phyloP scores from a whole-genome alignment of 2,888 invertebrate genomes.

The Brachypterus glaber region DNA sequence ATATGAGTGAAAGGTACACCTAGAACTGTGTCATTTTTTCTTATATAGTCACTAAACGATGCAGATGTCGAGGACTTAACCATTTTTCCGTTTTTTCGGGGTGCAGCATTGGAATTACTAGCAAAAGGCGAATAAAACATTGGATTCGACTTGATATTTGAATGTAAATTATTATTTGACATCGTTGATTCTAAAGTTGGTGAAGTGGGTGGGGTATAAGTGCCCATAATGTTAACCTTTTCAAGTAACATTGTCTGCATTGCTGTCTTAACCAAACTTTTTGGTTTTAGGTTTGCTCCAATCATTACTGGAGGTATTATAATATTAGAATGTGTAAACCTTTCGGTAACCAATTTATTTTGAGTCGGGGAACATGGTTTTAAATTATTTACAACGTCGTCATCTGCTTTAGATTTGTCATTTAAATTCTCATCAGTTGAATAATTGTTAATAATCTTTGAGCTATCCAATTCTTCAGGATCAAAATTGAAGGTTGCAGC shows the following conservation, averaged over 20 bases:
- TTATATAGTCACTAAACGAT: constrained; percentile 32
- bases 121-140: constrained; percentile 12
- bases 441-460: too few relatives aligned
- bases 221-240: constrained; percentile 33
- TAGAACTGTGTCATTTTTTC: constrained; percentile 43
- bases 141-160: not conserved
- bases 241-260: constrained; percentile 36
- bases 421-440: constrained; percentile 2
- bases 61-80: constrained; percentile 21
- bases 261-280: constrained; percentile 31
- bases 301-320: constrained; percentile 25
- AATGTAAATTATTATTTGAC: too few relatives aligned
- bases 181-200: constrained; percentile 13
- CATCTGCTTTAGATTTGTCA: constrained; percentile 7
- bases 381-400: not conserved
- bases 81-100: constrained; percentile 13
- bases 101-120: constrained; percentile 1
- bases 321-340: constrained; percentile 8
- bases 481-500: not conserved
- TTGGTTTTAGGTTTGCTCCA: constrained; percentile 4
- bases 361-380: not conserved
- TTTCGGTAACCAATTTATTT: not conserved
- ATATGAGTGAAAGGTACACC: constrained; percentile 46
- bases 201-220: constrained; percentile 30
- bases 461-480: not conserved